Percentiles rank a stretch among this genome's conserved stretches.
Conservation (phyloP, 2,888 invertebrate species). For the Drosophila mercatorum region DNA sequence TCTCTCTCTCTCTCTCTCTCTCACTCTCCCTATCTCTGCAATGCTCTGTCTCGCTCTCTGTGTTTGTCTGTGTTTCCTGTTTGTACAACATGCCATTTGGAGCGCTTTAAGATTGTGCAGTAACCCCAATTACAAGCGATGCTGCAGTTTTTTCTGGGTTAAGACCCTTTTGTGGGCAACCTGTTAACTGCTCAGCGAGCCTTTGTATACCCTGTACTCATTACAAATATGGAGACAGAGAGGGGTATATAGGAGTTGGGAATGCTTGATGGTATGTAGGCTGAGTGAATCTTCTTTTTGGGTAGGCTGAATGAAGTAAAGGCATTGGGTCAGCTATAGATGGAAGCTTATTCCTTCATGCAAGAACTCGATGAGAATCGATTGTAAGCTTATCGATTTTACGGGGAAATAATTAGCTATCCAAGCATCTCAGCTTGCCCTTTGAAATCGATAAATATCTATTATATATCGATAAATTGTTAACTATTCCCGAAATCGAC, state of each 20-base stretch:
- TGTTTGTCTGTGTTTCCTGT: constrained; percentile 48
- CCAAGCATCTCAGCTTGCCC: too few relatives aligned
- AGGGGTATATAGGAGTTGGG: neutral
- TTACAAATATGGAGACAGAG: neutral
- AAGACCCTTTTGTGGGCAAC: constrained; percentile 66
- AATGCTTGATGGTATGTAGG: neutral
- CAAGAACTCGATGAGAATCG: too few relatives aligned
- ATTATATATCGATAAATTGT: too few relatives aligned
- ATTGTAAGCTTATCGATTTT: too few relatives aligned
- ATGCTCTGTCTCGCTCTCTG: constrained; percentile 24
- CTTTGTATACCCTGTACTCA: constrained; percentile 11
- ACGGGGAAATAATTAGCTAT: too few relatives aligned
- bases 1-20: neutral
- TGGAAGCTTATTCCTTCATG: too few relatives aligned
- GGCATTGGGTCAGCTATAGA: too few relatives aligned
- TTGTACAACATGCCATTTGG: constrained; percentile 58
- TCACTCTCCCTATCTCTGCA: constrained; percentile 10
- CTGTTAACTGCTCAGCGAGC: constrained; percentile 39
- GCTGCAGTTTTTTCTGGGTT: constrained; percentile 62
- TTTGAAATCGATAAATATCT: too few relatives aligned
- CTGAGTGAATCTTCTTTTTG: too few relatives aligned
- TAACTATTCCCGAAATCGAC: too few relatives aligned
- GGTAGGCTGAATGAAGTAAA: too few relatives aligned
- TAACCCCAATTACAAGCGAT: constrained; percentile 79
- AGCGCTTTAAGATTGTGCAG: constrained; percentile 69